Evolutionary conservation across 2,888 invertebrate species (phyloP), one percentile per base, ranked within the genome.

Genomic region (Eupeodes luniger): DNA sequence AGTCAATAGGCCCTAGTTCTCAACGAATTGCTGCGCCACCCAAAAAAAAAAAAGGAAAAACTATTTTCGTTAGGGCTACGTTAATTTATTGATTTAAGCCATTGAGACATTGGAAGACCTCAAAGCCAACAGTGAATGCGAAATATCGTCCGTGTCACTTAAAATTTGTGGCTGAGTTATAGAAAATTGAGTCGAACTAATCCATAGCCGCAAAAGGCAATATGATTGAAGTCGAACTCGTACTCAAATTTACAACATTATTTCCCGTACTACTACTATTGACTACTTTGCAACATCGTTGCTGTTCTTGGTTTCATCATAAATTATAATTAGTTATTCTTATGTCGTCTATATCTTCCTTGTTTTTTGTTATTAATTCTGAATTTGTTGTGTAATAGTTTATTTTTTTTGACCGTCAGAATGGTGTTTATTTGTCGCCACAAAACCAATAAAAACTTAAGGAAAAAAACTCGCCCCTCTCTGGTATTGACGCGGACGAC

Each of bases 301-400:
- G 53, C 44, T 44, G 14, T 69, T 69, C 53, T 69, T 70, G 7
- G 40, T 19, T 70, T 27, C 49, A 16, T 19, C 47, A 44, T 70
- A 53, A 55, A 7, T 64, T 19, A 64, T 64, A 47, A 64, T 70
- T 70, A 55, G 36, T 55, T 70, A 70, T 70, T 70, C 70, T 44
- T 19, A 14, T 40, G 70, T 55, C 70, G 70, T 70, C 16, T 70
- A 40, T 40, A 34, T 66, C n/a, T 69, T 69, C 69, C 69, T 53
- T 69, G 49, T 69, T 69, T 69, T 69, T 70, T 40, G n/a, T 69
- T 55, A 51, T 53, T 14, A 70, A n/a, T 55, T 40, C 55, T 70
- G 66, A 47, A 66, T 69, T 55, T 34, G 19, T 70, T 55, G 16
- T 55, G 40, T 55, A 70, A 70, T 19, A 55, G 27, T 27, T 27